A percentile compares a stretch with the other conserved stretches of the same genome.
These are phyloP conservation scores for Eumaeus atala DNA, from an alignment of 1,140 invertebrate species.

Conservation along the genomic window DNA sequence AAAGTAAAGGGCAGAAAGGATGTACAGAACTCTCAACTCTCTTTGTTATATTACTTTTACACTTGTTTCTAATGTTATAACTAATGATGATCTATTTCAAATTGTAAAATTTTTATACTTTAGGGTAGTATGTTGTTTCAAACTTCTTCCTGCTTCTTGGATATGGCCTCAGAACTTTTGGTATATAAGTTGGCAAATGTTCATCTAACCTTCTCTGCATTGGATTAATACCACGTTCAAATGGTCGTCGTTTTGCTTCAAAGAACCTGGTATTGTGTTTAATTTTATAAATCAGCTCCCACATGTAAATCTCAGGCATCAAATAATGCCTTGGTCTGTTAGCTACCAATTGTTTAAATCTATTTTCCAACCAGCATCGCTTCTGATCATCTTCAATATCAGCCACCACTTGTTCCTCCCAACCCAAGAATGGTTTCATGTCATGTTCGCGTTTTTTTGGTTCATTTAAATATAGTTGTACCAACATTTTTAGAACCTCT, in stretches of 20 bases:
- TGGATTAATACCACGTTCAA: slow-evolving; percentile 77
- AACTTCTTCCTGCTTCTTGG: slow-evolving; percentile 76
- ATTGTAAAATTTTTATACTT: slow-evolving; percentile 37
- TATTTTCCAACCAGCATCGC: slow-evolving; percentile 79
- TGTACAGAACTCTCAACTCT: too few species aligned
- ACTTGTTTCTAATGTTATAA: too few species aligned
- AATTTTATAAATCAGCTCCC: slow-evolving; percentile 87
- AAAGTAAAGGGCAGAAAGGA: too few species aligned
- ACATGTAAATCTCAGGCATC: slow-evolving; percentile 81
- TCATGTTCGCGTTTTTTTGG: slow-evolving; percentile 78
- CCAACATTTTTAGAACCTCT: slow-evolving; percentile 81
- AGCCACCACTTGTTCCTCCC: slow-evolving; percentile 76
- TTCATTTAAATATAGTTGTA: slow-evolving; percentile 84
- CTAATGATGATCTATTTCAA: slow-evolving; percentile 15
- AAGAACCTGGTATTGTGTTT: slow-evolving; percentile 78
- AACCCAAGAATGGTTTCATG: slow-evolving; percentile 83
- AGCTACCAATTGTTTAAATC: slow-evolving; percentile 80
- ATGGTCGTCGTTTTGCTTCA: slow-evolving; percentile 80
- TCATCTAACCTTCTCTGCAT: slow-evolving; percentile 77
- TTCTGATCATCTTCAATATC: slow-evolving; percentile 80
- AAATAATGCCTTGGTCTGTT: slow-evolving; percentile 78
- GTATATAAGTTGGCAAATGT: slow-evolving; percentile 80
- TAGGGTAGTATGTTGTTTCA: slow-evolving; percentile 78
- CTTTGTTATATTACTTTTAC: too few species aligned
- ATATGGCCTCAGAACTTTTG: slow-evolving; percentile 75